These are phyloP conservation scores for Laspeyria flexula DNA, from an alignment of 2,888 invertebrate genomes.

Conservation along the genomic window DNA sequence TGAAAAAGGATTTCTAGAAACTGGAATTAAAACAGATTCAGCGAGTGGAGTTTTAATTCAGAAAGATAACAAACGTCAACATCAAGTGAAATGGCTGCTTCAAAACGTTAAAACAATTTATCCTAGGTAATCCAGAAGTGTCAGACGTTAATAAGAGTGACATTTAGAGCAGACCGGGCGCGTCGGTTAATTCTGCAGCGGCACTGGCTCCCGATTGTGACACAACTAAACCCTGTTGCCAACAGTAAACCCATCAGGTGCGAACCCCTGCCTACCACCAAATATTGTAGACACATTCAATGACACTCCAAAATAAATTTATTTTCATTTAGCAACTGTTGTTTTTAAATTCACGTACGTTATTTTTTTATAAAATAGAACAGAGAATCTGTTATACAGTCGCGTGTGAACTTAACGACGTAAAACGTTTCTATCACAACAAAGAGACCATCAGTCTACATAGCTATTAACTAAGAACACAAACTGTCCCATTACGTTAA, in stretches of 20 bases:
- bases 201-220: slow-evolving; percentile 78
- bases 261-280: slow-evolving; percentile 57
- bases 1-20: slow-evolving; percentile 52
- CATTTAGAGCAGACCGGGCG: slow-evolving; percentile 75
- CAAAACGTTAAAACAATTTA: slow-evolving; percentile 84
- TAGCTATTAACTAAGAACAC: slow-evolving; percentile 77
- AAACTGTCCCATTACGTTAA: slow-evolving; percentile 72
- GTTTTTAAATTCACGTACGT: slow-evolving; percentile 21
- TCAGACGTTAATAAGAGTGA: slow-evolving; percentile 85
- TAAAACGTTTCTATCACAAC: slow-evolving; percentile 62
- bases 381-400: slow-evolving; percentile 20
- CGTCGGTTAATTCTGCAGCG: slow-evolving; percentile 81
- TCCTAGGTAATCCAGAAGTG: slow-evolving; percentile 82
- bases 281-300: slow-evolving; percentile 59
- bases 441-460: slow-evolving; percentile 59
- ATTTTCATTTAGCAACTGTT: slow-evolving; percentile 38
- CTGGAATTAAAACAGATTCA: slow-evolving; percentile 54
- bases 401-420: slow-evolving; percentile 45
- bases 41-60: slow-evolving; percentile 67
- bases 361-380: slow-evolving; percentile 27
- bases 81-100: slow-evolving; percentile 70
- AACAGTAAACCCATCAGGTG: slow-evolving; percentile 81
- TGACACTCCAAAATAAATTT: slow-evolving; percentile 47
- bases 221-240: slow-evolving; percentile 81
- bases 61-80: slow-evolving; percentile 75